These are phyloP conservation scores for Herpetotheres cachinnans DNA, from an alignment of 2,113 vertebrate genomes.

Conservation along the genomic window DNA sequence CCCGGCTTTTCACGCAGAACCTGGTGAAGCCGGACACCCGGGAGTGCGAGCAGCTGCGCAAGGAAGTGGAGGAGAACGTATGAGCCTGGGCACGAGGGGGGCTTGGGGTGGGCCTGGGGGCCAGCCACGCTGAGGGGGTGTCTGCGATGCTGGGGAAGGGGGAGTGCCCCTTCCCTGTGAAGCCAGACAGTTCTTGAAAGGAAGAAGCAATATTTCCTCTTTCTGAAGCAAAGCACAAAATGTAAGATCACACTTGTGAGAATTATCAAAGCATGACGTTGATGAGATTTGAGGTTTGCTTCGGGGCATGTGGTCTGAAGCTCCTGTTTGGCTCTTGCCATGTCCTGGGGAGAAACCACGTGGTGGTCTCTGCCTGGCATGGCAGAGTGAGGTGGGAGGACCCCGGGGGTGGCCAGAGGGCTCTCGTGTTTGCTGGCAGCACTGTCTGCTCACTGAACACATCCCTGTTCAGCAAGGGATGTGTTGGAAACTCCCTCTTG, in stretches of 20 bases:
- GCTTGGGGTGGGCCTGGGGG: neutral
- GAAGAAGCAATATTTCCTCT: neutral
- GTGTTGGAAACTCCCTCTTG: neutral
- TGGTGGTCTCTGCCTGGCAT: neutral
- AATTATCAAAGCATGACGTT: accelerated
- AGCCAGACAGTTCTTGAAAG: neutral
- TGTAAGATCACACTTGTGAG: neutral
- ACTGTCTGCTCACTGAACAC: neutral
- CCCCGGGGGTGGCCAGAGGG: neutral
- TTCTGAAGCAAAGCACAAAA: neutral
- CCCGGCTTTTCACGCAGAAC: constrained; percentile 84
- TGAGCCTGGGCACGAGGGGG: neutral
- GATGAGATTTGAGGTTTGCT: neutral
- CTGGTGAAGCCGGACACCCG: constrained; percentile 77
- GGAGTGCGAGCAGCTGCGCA: constrained; percentile 83
- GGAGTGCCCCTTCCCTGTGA: neutral
- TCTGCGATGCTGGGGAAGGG: neutral
- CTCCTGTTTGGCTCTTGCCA: neutral
- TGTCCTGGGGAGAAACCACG: neutral
- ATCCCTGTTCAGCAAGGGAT: neutral
- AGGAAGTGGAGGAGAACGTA: constrained; percentile 91
- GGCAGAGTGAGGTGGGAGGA: neutral
- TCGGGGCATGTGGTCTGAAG: neutral
- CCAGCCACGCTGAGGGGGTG: neutral
- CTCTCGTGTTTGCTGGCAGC: neutral